Evolutionary conservation across 2,113 vertebrate species (phyloP).

Genomic region (Calypte anna): DNA sequence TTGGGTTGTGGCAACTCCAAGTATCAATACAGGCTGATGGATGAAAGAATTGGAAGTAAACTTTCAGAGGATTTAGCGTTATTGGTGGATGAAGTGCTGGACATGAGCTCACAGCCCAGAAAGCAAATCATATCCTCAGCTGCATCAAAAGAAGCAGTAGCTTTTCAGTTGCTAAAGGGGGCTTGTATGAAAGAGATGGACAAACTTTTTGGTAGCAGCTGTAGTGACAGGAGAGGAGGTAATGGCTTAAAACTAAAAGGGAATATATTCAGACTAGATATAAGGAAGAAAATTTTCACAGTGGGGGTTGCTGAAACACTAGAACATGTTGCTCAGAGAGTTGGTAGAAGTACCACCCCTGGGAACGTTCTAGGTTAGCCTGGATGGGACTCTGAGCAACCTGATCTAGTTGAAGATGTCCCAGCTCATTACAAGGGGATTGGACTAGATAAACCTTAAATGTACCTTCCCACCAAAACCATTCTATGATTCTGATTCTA

Average conservation of each 20-base stretch:
- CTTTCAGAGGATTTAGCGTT: not conserved
- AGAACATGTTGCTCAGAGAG: not conserved
- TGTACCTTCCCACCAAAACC: not conserved
- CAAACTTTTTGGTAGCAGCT: accelerated
- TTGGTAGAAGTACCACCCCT: accelerated
- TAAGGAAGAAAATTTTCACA: accelerated
- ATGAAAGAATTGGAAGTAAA: too few relatives aligned
- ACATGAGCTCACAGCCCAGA: not conserved
- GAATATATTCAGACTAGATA: not conserved
- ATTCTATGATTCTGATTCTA: too few relatives aligned
- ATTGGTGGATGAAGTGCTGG: not conserved
- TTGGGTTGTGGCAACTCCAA: accelerated
- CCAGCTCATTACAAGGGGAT: not conserved
- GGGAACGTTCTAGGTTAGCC: not conserved
- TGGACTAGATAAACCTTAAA: not conserved
- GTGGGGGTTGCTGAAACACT: not conserved
- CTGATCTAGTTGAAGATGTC: not conserved
- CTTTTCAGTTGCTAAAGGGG: not conserved
- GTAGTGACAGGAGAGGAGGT: not conserved
- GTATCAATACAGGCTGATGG: not conserved
- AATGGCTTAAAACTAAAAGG: not conserved
- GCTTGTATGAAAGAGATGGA: not conserved
- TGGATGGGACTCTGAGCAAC: not conserved
- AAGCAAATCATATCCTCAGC: accelerated
- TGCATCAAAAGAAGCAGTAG: not conserved